These are phyloP conservation scores for Danio tinwini DNA, from an alignment of 2,797 vertebrate genomes.

Conservation along the genomic window DNA sequence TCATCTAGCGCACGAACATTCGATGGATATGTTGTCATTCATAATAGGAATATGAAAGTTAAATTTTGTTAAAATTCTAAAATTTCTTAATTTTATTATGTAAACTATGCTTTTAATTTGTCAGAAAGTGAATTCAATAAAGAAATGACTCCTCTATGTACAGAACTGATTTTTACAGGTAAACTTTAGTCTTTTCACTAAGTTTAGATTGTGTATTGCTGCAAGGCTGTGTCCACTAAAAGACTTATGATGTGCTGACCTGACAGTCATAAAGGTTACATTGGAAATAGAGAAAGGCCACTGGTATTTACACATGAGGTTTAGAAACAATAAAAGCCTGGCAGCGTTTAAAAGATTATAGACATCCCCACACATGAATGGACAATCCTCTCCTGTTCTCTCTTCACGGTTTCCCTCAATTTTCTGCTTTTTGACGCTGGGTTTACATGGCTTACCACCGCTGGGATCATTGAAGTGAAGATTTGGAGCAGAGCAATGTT, in stretches of 20 bases:
- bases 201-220: neutral
- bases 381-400: constrained; percentile 37
- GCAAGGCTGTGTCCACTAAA: neutral
- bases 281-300: constrained; percentile 39
- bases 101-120: constrained; percentile 1
- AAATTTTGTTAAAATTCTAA: too few species aligned
- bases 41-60: too few species aligned
- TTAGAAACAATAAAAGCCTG: constrained; percentile 49
- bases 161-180: neutral
- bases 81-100: neutral
- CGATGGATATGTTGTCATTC: too few species aligned
- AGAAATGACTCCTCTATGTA: neutral
- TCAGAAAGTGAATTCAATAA: neutral
- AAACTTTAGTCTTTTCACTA: constrained; percentile 17
- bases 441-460: constrained; percentile 51
- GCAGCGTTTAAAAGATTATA: constrained; percentile 50
- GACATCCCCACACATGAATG: constrained; percentile 52
- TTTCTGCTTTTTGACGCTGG: constrained; percentile 46
- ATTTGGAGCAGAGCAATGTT: constrained; percentile 43
- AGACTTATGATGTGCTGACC: constrained; percentile 34
- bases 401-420: constrained; percentile 41
- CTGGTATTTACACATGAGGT: constrained; percentile 51
- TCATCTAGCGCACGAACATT: too few species aligned
- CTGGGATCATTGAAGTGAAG: constrained; percentile 47
- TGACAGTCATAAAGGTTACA: constrained; percentile 40